Evolutionary conservation across 1,140 invertebrate genomes (phyloP).

Genomic region (Philotrypesis tridentata): DNA sequence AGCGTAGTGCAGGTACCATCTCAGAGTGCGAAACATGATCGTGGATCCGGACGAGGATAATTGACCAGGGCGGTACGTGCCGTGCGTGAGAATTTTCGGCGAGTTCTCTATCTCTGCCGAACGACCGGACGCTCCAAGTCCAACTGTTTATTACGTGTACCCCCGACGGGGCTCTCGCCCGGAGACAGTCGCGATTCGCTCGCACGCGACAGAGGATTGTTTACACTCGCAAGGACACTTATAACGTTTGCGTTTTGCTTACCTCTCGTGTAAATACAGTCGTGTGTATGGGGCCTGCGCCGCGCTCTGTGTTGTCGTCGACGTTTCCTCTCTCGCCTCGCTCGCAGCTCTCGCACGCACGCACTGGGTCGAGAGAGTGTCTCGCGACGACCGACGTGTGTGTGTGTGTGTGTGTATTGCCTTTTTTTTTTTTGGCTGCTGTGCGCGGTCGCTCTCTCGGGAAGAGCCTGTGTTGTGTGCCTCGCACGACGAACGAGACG

Average conservation of each 20-base stretch:
- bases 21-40: conserved; percentile 68
- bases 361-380: background rate
- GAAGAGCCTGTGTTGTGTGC: background rate
- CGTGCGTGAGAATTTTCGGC: no score
- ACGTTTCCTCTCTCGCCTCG: background rate
- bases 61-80: background rate
- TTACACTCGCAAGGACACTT: conserved; percentile 44
- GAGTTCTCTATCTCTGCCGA: background rate
- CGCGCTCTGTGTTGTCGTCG: background rate
- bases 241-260: conserved; percentile 34
- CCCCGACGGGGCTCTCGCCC: background rate
- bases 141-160: background rate
- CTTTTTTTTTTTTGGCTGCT: background rate
- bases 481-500: background rate
- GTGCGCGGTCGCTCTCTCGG: background rate
- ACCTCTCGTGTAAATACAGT: conserved; percentile 17
- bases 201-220: no score
- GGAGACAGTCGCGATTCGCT: background rate
- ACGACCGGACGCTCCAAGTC: background rate
- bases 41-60: background rate
- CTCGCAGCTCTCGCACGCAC: background rate
- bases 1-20: conserved; percentile 62
- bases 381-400: background rate
- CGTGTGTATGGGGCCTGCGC: background rate
- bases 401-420: background rate